Evolutionary conservation across 2,113 vertebrate genomes (phyloP).

Genomic region (Tetraodon nigroviridis): DNA sequence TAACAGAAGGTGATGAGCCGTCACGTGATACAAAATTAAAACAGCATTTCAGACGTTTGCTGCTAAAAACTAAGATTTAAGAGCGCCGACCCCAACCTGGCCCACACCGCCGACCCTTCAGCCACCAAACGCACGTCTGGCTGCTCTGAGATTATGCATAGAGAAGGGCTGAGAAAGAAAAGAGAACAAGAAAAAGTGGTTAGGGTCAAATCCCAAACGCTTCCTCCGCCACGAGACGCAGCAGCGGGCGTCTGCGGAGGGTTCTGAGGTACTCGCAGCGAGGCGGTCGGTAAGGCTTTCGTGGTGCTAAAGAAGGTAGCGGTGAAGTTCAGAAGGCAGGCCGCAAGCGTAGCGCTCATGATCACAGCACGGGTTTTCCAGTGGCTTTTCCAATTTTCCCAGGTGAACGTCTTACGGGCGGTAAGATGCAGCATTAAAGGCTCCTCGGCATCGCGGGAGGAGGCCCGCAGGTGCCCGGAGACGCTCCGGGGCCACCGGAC

Average conservation of each 20-base stretch:
- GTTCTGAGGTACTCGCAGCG: slow-evolving; percentile 66
- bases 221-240: slow-evolving; percentile 24
- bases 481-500: slow-evolving; percentile 8
- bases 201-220: slow-evolving; percentile 47
- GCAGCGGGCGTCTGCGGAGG: slow-evolving; percentile 9
- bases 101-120: slow-evolving; percentile 7
- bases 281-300: slow-evolving; percentile 78
- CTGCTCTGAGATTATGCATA: slow-evolving; percentile 61
- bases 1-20: slow-evolving; percentile 27
- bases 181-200: slow-evolving; percentile 47
- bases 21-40: slow-evolving; percentile 16
- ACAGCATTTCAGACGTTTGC: slow-evolving; percentile 15
- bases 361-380: slow-evolving; percentile 48
- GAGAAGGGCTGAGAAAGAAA: slow-evolving; percentile 45
- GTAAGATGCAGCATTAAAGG: slow-evolving; percentile 65
- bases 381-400: slow-evolving; percentile 10
- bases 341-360: slow-evolving; percentile 29
- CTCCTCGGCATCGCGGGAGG: slow-evolving; percentile 50
- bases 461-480: slow-evolving; percentile 10
- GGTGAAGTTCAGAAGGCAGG: slow-evolving; percentile 47
- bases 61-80: slow-evolving; percentile 7
- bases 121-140: slow-evolving; percentile 9
- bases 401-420: slow-evolving; percentile 13
- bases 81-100: slow-evolving; percentile 30
- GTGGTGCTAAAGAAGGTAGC: slow-evolving; percentile 57